Base-by-base conservation (phyloP, 1,140 invertebrate genomes). In the Rhagoletis pomonella region DNA sequence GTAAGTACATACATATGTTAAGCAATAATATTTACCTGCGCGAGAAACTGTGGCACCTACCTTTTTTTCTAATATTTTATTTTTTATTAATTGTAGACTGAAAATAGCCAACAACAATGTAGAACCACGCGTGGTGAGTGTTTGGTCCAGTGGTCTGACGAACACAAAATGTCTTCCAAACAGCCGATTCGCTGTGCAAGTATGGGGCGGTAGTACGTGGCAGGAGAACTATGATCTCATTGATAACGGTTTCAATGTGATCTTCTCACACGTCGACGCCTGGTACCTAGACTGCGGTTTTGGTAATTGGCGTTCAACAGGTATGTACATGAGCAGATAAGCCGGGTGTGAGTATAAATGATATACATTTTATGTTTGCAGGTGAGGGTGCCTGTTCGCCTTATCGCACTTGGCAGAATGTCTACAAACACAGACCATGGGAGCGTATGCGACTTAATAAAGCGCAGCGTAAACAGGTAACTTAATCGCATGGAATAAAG, bases 261-360 rank as follows among this genome's bases (percentile, higher is more conserved):
- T 97, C 50, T 93, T 97, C 58, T 97, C 97, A 0, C 97, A 97
- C 90, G 96, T 97, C 50, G 96, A 97, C 90, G 96, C 96, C 1
- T 97, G 96, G 96, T 97, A 97, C 93, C 94, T 98, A 86, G 97
- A 97, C 90, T 97, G 97, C 89, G 97, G 97, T 0, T 97, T 96
- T 90, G 96, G 96, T 1, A 96, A 95, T 65, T 97, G 97, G 97
- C 93, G 96, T 7, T 96, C 91, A 91, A 94, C 89, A 89, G 94
- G 87, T 94, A 93, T 65, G 69, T 59, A 10, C 6, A 47, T 47
- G 0, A 39, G 64, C 4, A 2, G 19, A 29, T 29, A 29, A 29
- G 29, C 29, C 29, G 29, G 50, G n/a, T 58, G 29, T 50, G n/a
- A 5, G 39, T 86, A 14, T 64, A 59, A 59, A 14, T 12, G 6